Conservation (phyloP, 1,140 invertebrate species). For the Neuroterus valhalla region DNA sequence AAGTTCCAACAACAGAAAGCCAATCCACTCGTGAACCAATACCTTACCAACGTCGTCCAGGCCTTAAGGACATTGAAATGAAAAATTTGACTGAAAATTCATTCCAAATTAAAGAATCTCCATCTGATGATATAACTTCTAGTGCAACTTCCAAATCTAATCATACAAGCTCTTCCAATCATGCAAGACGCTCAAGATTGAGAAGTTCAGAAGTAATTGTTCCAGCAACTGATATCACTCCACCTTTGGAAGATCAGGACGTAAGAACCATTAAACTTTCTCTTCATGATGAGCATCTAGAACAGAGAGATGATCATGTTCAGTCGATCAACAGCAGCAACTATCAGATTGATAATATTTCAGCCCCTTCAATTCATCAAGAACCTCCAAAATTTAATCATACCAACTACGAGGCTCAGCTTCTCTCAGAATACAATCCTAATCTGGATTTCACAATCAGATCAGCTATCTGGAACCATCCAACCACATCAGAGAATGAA, state of each 20-base stretch:
- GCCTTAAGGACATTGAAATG: neutral
- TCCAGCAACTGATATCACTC: no score
- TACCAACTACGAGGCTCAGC: constrained; percentile 19
- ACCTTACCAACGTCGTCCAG: neutral
- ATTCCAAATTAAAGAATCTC: neutral
- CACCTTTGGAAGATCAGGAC: no score
- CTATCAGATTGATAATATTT: neutral
- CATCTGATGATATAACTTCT: no score
- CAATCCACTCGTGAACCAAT: neutral
- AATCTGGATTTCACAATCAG: constrained; percentile 38
- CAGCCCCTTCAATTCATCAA: neutral
- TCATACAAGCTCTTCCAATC: no score
- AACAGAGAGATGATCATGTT: no score
- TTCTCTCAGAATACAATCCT: neutral
- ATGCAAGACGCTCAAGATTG: no score
- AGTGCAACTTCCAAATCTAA: no score
- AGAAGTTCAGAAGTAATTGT: no score
- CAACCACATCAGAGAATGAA: neutral
- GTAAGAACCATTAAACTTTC: no score
- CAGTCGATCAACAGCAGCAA: no score
- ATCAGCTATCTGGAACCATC: constrained; percentile 15
- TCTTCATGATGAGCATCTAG: no score
- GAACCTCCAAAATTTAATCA: neutral
- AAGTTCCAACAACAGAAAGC: neutral
- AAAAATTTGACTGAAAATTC: neutral